Base-by-base conservation (phyloP, 2,888 invertebrate genomes). In the Himalopsyche japonica region DNA sequence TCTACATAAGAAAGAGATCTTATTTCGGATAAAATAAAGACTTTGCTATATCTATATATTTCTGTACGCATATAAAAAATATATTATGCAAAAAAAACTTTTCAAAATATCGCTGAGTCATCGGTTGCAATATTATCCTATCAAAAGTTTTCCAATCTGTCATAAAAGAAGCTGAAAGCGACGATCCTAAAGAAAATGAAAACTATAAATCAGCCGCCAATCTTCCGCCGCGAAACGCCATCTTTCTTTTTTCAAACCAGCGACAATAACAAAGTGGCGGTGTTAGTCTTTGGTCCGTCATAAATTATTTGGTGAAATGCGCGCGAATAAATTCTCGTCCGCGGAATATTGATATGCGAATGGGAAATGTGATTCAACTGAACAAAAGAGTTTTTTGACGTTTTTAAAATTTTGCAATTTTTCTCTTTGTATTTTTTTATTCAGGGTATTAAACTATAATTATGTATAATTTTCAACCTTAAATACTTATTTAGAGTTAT, bases 91-190 rank as follows among this genome's bases (percentile, higher is more conserved):
- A 37, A 37, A 37, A 8, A 37, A 37, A 6, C 7, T 70, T 70
- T 27, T 15, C 70, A 30, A 70, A 70, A 30, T 30, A 27, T 3
- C 30, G 70, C 70, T 10, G 70, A 70, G 20, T 30, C 70, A 70
- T 27, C 70, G 70, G 27, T 27, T 70, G 70, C 70, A 70, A 70
- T 70, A 70, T 70, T 70, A 70, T 27, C 70, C 70, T 70, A 70
- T 70, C 70, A 70, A 70, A 70, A 70, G 70, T 70, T 70, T 70
- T 70, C 70, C 70, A 70, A 70, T 70, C 70, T 70, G 70, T 70
- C 70, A 70, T 70, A 70, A 70, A 70, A 70, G 27, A 70, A 27
- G 30, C 70, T 27, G 24, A 70, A 70, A 70, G 70, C 70, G 70
- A 70, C 70, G 70, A 30, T 70, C 70, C 70, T 30, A 30, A 70